These are phyloP conservation scores for Pissodes strobi DNA, from an alignment of 1,140 invertebrate species.

Conservation along the genomic window DNA sequence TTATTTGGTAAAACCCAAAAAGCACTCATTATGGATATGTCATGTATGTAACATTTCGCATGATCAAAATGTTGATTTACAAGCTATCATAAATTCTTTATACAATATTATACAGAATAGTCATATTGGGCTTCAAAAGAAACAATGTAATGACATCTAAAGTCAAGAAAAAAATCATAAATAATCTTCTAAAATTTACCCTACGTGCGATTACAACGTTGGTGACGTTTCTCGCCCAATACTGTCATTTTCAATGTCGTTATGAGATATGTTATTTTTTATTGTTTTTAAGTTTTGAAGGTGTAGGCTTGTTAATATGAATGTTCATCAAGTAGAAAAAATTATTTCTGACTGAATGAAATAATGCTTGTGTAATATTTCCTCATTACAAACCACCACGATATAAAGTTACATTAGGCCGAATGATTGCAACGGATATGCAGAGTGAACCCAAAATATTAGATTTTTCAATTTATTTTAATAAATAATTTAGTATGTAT, in stretches of 20 bases:
- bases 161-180: too few species aligned
- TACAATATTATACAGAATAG: too few species aligned
- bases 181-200: too few species aligned
- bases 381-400: slow-evolving; percentile 55
- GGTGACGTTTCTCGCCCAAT: slow-evolving; percentile 13
- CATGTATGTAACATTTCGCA: too few species aligned
- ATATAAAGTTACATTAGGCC: slow-evolving; percentile 37
- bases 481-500: slow-evolving; percentile 7
- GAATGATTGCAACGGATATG: slow-evolving; percentile 31
- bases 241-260: slow-evolving; percentile 44
- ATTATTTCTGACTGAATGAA: slow-evolving; percentile 51
- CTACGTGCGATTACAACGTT: too few species aligned
- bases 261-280: slow-evolving; percentile 54
- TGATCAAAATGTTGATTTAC: too few species aligned
- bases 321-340: slow-evolving; percentile 33
- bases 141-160: too few species aligned
- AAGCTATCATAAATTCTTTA: too few species aligned
- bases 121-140: too few species aligned
- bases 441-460: slow-evolving; percentile 28
- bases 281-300: slow-evolving; percentile 50
- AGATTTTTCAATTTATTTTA: slow-evolving; percentile 24
- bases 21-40: too few species aligned
- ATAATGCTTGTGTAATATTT: slow-evolving; percentile 49
- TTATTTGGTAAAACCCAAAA: too few species aligned
- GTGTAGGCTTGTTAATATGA: slow-evolving; percentile 53